phyloP scores from a whole-genome alignment of 2,113 vertebrate genomes.

The Oxyura jamaicensis region DNA sequence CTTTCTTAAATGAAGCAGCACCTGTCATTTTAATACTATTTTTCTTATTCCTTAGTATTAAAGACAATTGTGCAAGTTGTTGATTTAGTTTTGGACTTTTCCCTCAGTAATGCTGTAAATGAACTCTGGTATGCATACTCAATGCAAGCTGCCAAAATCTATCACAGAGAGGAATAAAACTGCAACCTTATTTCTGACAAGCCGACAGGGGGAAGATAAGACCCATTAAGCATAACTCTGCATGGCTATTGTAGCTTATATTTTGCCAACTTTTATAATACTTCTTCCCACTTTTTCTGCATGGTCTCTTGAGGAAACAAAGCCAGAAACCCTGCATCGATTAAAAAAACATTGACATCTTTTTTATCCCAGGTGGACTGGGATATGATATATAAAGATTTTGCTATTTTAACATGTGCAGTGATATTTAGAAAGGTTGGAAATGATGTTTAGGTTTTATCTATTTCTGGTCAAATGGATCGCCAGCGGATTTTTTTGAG shows the following conservation, averaged over 20 bases:
- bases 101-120: neutral
- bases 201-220: neutral
- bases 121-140: neutral
- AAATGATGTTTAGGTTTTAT: constrained; percentile 7
- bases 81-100: neutral
- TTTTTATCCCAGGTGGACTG: neutral
- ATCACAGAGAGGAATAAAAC: neutral
- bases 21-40: neutral
- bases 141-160: neutral
- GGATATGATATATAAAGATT: constrained; percentile 12
- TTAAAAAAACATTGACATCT: neutral
- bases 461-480: neutral
- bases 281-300: neutral
- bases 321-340: neutral
- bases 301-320: neutral
- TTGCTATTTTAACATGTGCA: constrained; percentile 35
- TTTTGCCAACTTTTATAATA: neutral
- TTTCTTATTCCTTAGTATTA: neutral
- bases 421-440: constrained; percentile 64
- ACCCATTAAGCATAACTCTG: neutral
- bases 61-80: neutral
- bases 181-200: neutral
- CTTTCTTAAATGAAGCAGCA: neutral
- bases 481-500: constrained; percentile 15
- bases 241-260: neutral